Percentiles rank a stretch among this genome's conserved stretches.
These are phyloP conservation scores for Acropora yongei DNA, from an alignment of 64 coral and sea anemone species.

Conservation along the genomic window DNA sequence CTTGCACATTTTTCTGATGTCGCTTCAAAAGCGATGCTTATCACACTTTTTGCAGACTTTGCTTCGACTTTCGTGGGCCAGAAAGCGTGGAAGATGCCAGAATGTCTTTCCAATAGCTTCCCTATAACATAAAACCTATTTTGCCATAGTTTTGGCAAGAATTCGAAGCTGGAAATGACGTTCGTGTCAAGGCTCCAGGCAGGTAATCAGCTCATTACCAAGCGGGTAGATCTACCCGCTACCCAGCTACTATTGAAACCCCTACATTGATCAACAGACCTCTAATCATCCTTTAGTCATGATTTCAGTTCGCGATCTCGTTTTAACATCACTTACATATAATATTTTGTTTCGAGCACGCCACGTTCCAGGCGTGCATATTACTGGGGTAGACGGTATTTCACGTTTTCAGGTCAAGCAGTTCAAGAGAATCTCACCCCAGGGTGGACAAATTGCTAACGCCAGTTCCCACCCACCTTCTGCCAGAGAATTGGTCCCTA, in stretches of 20 bases:
- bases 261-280: neutral
- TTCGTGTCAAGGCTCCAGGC: slow-evolving; percentile 10
- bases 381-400: neutral
- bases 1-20: slow-evolving; percentile 12
- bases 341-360: neutral
- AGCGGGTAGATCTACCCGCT: slow-evolving; percentile 45
- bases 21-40: neutral
- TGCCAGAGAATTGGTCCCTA: neutral
- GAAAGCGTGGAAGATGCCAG: neutral
- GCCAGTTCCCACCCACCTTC: too few relatives aligned
- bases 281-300: neutral
- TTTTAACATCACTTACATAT: neutral
- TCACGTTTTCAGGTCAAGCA: neutral
- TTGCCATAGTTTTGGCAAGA: neutral
- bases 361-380: neutral
- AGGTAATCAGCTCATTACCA: slow-evolving; percentile 36
- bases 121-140: neutral
- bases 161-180: slow-evolving; percentile 16
- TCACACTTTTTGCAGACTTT: slow-evolving; percentile 2
- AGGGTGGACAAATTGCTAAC: too few relatives aligned
- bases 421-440: neutral
- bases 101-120: neutral
- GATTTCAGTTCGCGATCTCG: neutral
- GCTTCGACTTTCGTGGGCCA: neutral
- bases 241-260: slow-evolving; percentile 44